These are phyloP conservation scores for Corynorhinus townsendii DNA, from an alignment of 2,113 vertebrate genomes.

Conservation along the genomic window DNA sequence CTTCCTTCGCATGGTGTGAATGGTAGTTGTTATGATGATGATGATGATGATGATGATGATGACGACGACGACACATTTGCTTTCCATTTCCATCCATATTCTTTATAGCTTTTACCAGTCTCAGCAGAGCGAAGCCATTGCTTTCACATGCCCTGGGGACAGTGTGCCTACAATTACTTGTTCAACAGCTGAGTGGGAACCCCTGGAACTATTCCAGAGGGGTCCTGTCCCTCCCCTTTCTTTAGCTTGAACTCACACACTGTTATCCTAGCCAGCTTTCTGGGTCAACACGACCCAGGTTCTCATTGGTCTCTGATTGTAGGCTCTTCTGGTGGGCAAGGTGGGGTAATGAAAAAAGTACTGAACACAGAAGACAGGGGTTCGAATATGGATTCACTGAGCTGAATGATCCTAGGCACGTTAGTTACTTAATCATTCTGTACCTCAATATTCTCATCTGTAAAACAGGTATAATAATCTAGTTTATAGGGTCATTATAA, in stretches of 20 bases:
- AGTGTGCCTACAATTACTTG: neutral
- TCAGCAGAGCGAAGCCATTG: neutral
- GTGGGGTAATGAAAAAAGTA: neutral
- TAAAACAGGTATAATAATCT: neutral
- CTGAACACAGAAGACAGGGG: neutral
- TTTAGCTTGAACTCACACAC: neutral
- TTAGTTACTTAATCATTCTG: neutral
- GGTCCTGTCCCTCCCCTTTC: neutral
- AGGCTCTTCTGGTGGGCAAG: neutral
- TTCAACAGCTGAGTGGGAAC: neutral
- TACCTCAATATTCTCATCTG: neutral
- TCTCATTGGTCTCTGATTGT: neutral
- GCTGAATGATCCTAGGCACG: neutral
- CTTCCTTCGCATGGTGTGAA: neutral
- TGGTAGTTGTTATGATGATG: neutral
- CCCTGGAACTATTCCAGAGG: neutral
- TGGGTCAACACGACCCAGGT: neutral
- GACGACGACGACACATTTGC: neutral
- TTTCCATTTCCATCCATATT: neutral
- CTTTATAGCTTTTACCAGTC: neutral
- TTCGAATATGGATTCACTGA: neutral
- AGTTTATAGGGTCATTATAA: neutral
- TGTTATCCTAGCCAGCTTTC: neutral
- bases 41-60: neutral
- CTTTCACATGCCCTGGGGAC: neutral